Conservation (phyloP, 2,888 invertebrate genomes). For the Homarus gammarus region DNA sequence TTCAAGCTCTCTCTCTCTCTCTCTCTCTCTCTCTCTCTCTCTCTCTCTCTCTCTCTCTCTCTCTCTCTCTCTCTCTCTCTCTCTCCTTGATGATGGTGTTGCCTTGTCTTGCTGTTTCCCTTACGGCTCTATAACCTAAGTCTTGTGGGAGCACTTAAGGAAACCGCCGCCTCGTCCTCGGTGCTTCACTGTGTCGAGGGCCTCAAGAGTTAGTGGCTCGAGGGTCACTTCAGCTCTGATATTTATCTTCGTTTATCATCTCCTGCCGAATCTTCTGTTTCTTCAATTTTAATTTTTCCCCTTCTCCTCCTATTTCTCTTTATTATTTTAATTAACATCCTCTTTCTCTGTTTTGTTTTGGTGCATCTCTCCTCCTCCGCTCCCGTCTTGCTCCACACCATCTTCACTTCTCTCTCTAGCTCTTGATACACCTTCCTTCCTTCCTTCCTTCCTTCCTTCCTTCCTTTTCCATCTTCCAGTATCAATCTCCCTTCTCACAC, state of each 20-base stretch:
- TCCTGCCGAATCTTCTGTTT: neutral
- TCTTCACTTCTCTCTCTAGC: neutral
- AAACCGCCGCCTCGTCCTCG: neutral
- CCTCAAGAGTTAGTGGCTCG: neutral
- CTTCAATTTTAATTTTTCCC: neutral
- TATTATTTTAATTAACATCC: neutral
- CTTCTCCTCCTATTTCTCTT: neutral
- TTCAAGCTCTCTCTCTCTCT: neutral
- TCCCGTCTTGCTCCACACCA: neutral
- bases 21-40: neutral
- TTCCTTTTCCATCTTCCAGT: too few relatives aligned
- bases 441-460: neutral
- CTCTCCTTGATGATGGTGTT: neutral
- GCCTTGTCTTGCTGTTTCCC: too few relatives aligned
- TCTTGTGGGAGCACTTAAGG: neutral
- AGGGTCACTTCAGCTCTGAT: neutral
- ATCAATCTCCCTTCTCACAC: too few relatives aligned
- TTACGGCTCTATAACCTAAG: neutral
- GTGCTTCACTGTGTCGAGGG: neutral
- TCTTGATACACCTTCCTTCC: neutral
- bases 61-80: neutral
- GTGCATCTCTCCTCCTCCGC: too few relatives aligned
- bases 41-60: neutral
- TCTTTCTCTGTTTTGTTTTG: too few relatives aligned
- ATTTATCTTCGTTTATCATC: neutral